Evolutionary conservation across 2,113 vertebrate genomes (phyloP), one percentile per base, ranked within the genome.

Genomic region (Gorsachius goisagi): DNA sequence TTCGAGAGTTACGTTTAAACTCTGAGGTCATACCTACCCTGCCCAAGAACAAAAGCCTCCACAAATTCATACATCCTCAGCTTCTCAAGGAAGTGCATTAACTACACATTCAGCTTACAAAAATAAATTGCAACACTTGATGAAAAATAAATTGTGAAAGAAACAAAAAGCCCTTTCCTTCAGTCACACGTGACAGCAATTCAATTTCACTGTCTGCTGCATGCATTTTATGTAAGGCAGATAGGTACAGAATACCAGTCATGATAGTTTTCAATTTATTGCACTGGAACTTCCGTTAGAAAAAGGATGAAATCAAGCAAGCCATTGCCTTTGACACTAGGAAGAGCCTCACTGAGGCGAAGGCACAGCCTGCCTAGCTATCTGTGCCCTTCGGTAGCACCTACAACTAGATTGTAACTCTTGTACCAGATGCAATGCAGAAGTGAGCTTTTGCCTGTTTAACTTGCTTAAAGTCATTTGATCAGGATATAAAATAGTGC

Each of bases 141-240:
- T 82, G 49, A 67, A 92, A 92, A 95, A 79, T n/a, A 78, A 68
- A 72, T 50, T 3, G 53, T 41, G 66, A 74, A 72, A 66, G 41
- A 91, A 87, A 88, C 41, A 88, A 86, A 94, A 91, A 62, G 18
- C n/a, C n/a, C 59, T 83, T 72, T 91, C 84, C 53, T 81, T 79
- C 30, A 79, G 76, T 69, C 5, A 12, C 53, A 85, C 0, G 3
- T 72, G 92, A 67, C 30, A 85, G 63, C 11, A 4, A 84, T 88
- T 45, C 79, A 76, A 73, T 95, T 95, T 95, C 90, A 89, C 66
- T 68, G 53, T 85, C 87, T 89, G 10, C 47, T 79, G 73, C 86
- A 56, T 66, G n/a, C 45, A 45, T 85, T 93, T 95, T 41, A 56
- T 58, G 39, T 17, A 60, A 82, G 88, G 86, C 76, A 89, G 28